These are phyloP conservation scores for Hermetia illucens DNA, from an alignment of 1,140 invertebrate species.

Conservation along the genomic window DNA sequence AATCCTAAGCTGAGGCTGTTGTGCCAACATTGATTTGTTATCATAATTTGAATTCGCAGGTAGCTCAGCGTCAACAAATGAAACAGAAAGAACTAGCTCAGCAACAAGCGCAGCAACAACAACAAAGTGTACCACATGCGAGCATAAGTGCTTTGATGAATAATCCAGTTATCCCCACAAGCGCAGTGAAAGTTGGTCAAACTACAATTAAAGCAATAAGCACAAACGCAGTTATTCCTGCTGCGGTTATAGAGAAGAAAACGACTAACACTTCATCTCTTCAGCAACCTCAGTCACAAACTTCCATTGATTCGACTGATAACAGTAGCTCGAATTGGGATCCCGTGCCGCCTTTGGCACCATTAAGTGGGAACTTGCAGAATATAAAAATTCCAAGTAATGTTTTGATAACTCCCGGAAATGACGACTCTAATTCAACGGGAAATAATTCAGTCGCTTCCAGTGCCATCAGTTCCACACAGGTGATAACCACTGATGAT, in stretches of 20 bases:
- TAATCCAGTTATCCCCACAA: constrained; percentile 30
- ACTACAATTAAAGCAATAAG: constrained; percentile 29
- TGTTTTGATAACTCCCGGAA: constrained; percentile 12
- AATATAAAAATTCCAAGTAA: constrained; percentile 5
- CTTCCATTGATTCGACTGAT: not conserved
- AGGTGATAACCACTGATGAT: constrained; percentile 35
- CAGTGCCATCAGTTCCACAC: constrained; percentile 34
- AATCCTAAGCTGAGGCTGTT: no score
- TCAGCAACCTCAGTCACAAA: not conserved
- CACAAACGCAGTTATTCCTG: constrained; percentile 13
- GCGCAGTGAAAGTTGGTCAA: constrained; percentile 28
- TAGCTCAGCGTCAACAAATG: constrained; percentile 37
- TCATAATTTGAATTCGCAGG: no score
- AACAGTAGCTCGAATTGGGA: constrained; percentile 9
- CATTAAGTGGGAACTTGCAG: constrained; percentile 22
- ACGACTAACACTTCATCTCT: constrained; percentile 11
- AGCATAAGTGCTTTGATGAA: constrained; percentile 31
- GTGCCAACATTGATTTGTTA: no score
- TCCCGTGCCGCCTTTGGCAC: constrained; percentile 34
- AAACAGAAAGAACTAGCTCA: no score
- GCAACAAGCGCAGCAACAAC: constrained; percentile 11
- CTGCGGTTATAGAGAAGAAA: constrained; percentile 27
- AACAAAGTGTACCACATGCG: constrained; percentile 20
- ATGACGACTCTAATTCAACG: constrained; percentile 41
- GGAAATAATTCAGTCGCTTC: constrained; percentile 39